phyloP scores from a whole-genome alignment of 2,888 invertebrate species.

The Drosophila infuscata region DNA sequence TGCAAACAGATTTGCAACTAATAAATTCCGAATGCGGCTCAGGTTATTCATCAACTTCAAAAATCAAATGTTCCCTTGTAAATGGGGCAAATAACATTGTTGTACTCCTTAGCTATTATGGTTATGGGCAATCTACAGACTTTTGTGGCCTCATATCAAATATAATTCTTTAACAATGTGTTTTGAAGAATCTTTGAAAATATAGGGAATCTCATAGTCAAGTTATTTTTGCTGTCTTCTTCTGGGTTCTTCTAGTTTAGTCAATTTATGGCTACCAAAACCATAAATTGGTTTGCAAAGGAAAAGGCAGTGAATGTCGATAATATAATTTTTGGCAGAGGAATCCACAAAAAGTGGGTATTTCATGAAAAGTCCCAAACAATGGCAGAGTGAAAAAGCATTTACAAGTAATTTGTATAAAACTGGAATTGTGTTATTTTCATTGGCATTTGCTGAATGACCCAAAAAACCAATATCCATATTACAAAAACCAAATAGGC shows the following conservation, averaged over 20 bases:
- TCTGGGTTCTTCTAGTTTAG: neutral
- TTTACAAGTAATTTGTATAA: constrained; percentile 27
- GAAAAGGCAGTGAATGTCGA: neutral
- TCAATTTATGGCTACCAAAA: neutral
- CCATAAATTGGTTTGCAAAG: neutral
- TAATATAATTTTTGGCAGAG: neutral
- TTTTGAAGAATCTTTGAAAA: neutral
- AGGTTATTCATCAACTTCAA: neutral
- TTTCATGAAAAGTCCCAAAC: constrained; percentile 1
- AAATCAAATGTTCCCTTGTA: constrained; percentile 1
- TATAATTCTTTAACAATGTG: neutral
- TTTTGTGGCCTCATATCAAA: neutral
- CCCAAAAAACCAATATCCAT: constrained; percentile 55
- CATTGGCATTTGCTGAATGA: constrained; percentile 45
- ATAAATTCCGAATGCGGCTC: constrained; percentile 3
- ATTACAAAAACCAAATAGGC: constrained; percentile 55
- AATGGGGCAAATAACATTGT: neutral
- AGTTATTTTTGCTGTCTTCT: neutral
- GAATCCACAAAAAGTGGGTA: neutral
- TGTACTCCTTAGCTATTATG: neutral
- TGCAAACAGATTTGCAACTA: constrained; percentile 12
- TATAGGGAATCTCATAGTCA: neutral
- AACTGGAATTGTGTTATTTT: constrained; percentile 49
- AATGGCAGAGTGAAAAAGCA: neutral
- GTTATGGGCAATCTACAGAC: too few species aligned